A percentile compares a stretch with the other conserved stretches of the same genome.
Conservation (phyloP, 2,888 invertebrate species). For the Amiota minor region DNA sequence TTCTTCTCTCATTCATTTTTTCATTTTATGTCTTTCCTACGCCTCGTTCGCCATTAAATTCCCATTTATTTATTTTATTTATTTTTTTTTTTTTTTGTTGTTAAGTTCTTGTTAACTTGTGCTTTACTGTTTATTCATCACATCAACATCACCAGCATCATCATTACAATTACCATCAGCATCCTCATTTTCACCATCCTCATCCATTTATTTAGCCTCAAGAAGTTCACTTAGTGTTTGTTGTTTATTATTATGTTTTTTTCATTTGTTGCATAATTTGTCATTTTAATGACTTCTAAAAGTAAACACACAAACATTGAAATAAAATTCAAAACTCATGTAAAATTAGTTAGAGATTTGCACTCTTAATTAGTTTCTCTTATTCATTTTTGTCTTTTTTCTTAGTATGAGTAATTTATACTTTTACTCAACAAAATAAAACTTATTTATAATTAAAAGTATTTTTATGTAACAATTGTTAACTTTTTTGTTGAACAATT, state of each 20-base stretch:
- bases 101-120: constrained; percentile 66
- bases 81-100: constrained; percentile 56
- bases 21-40: neutral
- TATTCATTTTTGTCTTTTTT: too few species aligned
- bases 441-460: too few species aligned
- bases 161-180: constrained; percentile 33
- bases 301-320: constrained; percentile 49
- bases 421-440: too few species aligned
- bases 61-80: too few species aligned
- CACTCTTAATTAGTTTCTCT: neutral
- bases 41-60: constrained; percentile 37
- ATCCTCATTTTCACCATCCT: constrained; percentile 32
- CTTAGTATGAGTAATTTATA: too few species aligned
- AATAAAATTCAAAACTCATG: constrained; percentile 37
- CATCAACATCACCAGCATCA: constrained; percentile 47
- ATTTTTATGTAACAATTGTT: too few species aligned
- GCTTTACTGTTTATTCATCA: constrained; percentile 54
- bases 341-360: neutral
- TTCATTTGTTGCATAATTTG: constrained; percentile 53
- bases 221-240: neutral
- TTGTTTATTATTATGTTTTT: constrained; percentile 4
- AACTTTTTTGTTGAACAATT: too few species aligned
- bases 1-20: too few species aligned
- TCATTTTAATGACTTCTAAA: constrained; percentile 64
- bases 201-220: constrained; percentile 19